Percentiles rank a stretch among this genome's conserved stretches.
These are phyloP conservation scores for Drosophila subpulchrella DNA, from an alignment of 1,140 invertebrate species.

Conservation along the genomic window DNA sequence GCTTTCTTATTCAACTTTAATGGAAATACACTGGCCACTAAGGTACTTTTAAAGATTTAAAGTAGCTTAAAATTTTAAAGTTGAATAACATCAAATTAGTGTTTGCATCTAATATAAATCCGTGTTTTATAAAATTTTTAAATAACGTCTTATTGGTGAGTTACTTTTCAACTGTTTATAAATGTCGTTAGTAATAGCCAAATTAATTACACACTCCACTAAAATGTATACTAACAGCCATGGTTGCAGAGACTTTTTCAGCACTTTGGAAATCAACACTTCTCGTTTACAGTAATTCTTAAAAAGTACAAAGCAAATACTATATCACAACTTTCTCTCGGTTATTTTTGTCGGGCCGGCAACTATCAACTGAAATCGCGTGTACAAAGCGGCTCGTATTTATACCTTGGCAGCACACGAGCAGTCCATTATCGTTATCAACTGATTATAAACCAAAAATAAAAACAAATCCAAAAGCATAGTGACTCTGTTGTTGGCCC, in stretches of 20 bases:
- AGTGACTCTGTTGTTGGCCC: constrained; percentile 17
- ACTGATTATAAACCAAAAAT: constrained; percentile 47
- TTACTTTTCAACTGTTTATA: too few species aligned
- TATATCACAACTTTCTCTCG: constrained; percentile 16
- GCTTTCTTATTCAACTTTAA: too few species aligned
- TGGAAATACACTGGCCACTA: too few species aligned
- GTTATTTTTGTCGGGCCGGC: constrained; percentile 8
- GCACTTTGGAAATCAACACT: constrained; percentile 8
- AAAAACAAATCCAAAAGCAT: constrained; percentile 20
- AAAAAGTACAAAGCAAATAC: neutral
- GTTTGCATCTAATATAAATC: too few species aligned
- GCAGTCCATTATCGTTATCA: constrained; percentile 57
- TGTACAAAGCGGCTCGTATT: constrained; percentile 31
- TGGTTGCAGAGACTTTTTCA: constrained; percentile 13
- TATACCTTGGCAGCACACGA: constrained; percentile 50
- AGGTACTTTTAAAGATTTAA: too few species aligned
- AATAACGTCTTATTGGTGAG: too few species aligned
- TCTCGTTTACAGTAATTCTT: neutral
- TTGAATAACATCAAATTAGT: too few species aligned
- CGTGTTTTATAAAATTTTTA: too few species aligned
- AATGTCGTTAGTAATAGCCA: too few species aligned
- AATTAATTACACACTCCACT: neutral
- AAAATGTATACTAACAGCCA: constrained; percentile 56
- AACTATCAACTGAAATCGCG: constrained; percentile 56
- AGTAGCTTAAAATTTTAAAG: too few species aligned